Evolutionary conservation across 2,113 vertebrate genomes (phyloP).

Genomic region (Pygoscelis adeliae): DNA sequence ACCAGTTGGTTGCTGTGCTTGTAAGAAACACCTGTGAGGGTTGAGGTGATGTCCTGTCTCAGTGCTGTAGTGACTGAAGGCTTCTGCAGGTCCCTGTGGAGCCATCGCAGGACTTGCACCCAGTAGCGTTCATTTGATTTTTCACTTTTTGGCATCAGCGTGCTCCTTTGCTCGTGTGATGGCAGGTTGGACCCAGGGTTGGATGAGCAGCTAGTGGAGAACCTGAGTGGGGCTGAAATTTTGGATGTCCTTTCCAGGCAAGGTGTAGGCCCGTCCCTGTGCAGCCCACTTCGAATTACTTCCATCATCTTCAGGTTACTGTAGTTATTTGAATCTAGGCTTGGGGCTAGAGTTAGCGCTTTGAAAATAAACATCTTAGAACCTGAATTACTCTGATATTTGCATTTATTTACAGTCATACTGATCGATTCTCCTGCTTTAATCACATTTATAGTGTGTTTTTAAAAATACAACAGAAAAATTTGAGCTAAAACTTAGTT

Average conservation of each 20-base stretch:
- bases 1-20: not conserved
- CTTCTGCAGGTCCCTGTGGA: not conserved
- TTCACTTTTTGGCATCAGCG: not conserved
- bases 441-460: not conserved
- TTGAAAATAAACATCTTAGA: not conserved
- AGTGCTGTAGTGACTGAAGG: rapidly evolving
- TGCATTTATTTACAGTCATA: not conserved
- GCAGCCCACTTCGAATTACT: not conserved
- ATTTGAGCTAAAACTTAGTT: not conserved
- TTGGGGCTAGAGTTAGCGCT: not conserved
- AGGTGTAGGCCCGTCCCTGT: not conserved
- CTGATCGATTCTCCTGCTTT: not conserved
- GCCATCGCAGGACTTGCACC: not conserved
- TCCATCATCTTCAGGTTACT: not conserved
- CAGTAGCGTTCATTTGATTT: not conserved
- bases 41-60: not conserved
- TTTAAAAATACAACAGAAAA: not conserved
- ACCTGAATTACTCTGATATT: not conserved
- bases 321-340: not conserved
- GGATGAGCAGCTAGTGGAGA: not conserved
- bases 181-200: not conserved
- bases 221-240: not conserved
- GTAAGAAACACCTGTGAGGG: not conserved
- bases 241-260: not conserved
- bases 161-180: not conserved